phyloP scores from a whole-genome alignment of 2,797 vertebrate genomes.

The Tapera naevia region DNA sequence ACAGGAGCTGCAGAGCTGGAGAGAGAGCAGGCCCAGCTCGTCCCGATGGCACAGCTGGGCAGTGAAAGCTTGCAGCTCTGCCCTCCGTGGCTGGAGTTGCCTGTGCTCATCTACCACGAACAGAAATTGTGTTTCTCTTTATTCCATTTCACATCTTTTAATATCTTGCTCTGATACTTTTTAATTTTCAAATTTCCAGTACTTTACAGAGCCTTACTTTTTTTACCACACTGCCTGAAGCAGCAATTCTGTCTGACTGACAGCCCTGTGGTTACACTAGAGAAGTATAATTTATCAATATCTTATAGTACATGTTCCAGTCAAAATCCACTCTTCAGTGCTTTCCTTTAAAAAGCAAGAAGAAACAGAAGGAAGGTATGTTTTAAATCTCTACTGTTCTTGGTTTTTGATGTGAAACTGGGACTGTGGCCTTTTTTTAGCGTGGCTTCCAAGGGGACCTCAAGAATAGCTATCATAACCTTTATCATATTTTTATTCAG shows the following conservation, averaged over 20 bases:
- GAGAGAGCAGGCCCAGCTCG: background rate
- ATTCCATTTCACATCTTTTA: background rate
- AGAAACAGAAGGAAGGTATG: background rate
- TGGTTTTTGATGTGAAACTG: background rate
- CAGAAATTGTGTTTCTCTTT: background rate
- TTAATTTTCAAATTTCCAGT: background rate
- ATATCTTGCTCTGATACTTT: background rate
- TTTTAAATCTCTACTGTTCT: background rate
- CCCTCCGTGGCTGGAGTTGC: background rate
- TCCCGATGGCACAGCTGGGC: background rate
- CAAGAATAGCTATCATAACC: slow-evolving; percentile 2
- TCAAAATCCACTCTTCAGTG: background rate
- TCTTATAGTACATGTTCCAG: background rate
- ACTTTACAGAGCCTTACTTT: background rate
- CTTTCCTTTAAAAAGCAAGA: background rate
- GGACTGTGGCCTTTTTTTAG: background rate
- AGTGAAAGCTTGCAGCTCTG: background rate
- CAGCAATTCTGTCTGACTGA: background rate
- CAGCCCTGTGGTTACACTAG: background rate
- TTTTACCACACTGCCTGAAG: background rate
- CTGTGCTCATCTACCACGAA: background rate
- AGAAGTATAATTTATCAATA: background rate
- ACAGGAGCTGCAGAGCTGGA: background rate
- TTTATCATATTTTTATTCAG: slow-evolving; percentile 7
- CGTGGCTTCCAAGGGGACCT: slow-evolving; percentile 31